Percentiles rank a stretch among this genome's conserved stretches.
Evolutionary conservation across 2,113 vertebrate genomes (phyloP).

Genomic region (Sigmodon hispidus): DNA sequence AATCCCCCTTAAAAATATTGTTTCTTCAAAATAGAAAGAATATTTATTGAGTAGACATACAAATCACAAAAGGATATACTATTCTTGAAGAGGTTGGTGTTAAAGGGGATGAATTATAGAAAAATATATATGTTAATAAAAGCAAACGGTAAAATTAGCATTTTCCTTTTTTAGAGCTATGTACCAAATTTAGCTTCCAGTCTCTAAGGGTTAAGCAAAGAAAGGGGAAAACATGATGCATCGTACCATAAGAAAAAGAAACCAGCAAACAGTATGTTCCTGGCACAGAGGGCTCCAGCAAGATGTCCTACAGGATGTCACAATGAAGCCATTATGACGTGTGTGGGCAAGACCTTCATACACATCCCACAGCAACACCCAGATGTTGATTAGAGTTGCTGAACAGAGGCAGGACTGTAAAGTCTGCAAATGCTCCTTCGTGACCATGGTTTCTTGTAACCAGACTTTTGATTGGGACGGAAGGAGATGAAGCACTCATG

Average conservation of each 20-base stretch:
- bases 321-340: not conserved
- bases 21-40: conserved; percentile 26
- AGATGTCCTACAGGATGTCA: not conserved
- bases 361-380: not conserved
- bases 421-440: not conserved
- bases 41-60: not conserved
- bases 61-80: conserved; percentile 8
- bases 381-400: not conserved
- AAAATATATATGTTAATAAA: not conserved
- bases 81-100: not conserved
- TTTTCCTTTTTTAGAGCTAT: not conserved
- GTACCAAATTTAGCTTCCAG: conserved; percentile 8
- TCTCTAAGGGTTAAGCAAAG: conserved; percentile 45
- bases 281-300: not conserved
- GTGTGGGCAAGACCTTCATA: not conserved
- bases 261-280: not conserved
- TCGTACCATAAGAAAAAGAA: not conserved
- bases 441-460: not conserved
- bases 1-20: too few species aligned
- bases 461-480: not conserved
- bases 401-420: not conserved
- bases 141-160: conserved; percentile 51
- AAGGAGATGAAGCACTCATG: not conserved
- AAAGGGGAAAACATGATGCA: not conserved
- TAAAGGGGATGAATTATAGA: not conserved